phyloP scores from a whole-genome alignment of 2,113 vertebrate species.

The Scartelaos histophorus region DNA sequence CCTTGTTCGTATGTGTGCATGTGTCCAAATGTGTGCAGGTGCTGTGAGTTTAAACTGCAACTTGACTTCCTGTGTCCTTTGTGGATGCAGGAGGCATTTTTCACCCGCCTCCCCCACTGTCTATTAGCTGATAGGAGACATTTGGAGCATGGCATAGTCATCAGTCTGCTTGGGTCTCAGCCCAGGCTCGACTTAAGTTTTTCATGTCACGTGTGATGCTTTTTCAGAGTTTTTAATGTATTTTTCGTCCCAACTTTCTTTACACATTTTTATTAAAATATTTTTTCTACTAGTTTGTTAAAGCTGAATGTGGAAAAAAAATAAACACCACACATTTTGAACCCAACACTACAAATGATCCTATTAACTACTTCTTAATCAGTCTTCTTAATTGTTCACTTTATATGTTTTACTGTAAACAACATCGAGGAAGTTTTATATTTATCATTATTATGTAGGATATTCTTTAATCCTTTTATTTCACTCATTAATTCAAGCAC shows the following conservation, averaged over 20 bases:
- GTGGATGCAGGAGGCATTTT: slow-evolving; percentile 43
- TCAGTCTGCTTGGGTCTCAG: slow-evolving; percentile 77
- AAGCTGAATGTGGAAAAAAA: too few species aligned
- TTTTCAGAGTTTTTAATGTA: background rate
- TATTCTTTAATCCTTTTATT: too few species aligned
- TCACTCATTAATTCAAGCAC: too few species aligned
- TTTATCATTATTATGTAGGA: too few species aligned
- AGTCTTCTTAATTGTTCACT: too few species aligned
- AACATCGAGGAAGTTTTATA: too few species aligned
- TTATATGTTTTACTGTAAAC: too few species aligned
- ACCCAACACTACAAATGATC: too few species aligned
- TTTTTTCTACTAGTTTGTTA: background rate
- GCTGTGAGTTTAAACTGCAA: slow-evolving; percentile 38
- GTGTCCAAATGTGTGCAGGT: slow-evolving; percentile 29
- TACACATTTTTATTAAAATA: background rate
- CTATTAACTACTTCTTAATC: too few species aligned
- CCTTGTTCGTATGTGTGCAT: slow-evolving; percentile 14
- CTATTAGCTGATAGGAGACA: slow-evolving; percentile 66
- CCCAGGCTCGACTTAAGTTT: slow-evolving; percentile 68
- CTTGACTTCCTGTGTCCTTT: slow-evolving; percentile 24
- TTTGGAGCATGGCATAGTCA: slow-evolving; percentile 71
- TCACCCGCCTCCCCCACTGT: slow-evolving; percentile 58
- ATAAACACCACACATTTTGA: too few species aligned
- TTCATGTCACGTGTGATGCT: slow-evolving; percentile 25
- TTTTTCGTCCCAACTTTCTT: background rate